Percentiles rank a stretch among this genome's conserved stretches.
These are phyloP conservation scores for Acropora tenuis DNA, from an alignment of 64 coral and sea anemone species.

Conservation along the genomic window DNA sequence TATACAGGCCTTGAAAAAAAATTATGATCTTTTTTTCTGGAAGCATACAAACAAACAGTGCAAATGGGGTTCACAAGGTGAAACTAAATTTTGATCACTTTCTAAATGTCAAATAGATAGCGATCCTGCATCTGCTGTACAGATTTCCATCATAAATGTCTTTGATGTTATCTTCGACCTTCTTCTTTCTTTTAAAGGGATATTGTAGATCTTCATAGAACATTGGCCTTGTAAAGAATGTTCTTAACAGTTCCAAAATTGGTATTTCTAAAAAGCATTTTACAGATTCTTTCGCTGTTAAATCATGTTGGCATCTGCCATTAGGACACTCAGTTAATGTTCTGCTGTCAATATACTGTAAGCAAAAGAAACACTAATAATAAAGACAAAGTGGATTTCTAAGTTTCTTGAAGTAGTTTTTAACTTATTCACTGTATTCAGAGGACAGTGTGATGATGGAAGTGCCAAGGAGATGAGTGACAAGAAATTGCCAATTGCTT, in stretches of 20 bases:
- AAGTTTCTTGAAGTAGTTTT: slow-evolving; percentile 66
- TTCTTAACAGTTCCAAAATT: slow-evolving; percentile 52
- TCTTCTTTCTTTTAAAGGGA: slow-evolving; percentile 58
- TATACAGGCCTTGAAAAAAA: too few species aligned
- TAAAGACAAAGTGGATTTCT: slow-evolving; percentile 52
- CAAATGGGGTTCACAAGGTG: too few species aligned
- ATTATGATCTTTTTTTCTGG: too few species aligned
- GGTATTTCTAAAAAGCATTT: slow-evolving; percentile 69
- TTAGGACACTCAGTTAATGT: slow-evolving; percentile 54
- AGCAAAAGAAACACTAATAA: slow-evolving; percentile 64
- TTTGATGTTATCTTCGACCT: slow-evolving; percentile 49
- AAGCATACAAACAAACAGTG: too few species aligned
- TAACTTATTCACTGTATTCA: slow-evolving; percentile 57
- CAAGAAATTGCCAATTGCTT: slow-evolving; percentile 39
- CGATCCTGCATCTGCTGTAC: background rate
- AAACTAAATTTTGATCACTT: too few species aligned
- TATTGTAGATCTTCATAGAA: slow-evolving; percentile 75
- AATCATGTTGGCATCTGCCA: slow-evolving; percentile 50
- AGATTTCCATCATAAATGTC: slow-evolving; percentile 81
- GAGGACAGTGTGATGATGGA: slow-evolving; percentile 33
- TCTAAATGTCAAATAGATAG: too few species aligned
- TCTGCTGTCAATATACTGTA: slow-evolving; percentile 30
- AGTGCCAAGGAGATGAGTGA: slow-evolving; percentile 40
- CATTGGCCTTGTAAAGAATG: slow-evolving; percentile 46
- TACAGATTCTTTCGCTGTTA: slow-evolving; percentile 12